Evolutionary conservation across 2,797 vertebrate species (phyloP), one percentile per base, ranked within the genome.

Genomic region (Intellagama lesueurii): DNA sequence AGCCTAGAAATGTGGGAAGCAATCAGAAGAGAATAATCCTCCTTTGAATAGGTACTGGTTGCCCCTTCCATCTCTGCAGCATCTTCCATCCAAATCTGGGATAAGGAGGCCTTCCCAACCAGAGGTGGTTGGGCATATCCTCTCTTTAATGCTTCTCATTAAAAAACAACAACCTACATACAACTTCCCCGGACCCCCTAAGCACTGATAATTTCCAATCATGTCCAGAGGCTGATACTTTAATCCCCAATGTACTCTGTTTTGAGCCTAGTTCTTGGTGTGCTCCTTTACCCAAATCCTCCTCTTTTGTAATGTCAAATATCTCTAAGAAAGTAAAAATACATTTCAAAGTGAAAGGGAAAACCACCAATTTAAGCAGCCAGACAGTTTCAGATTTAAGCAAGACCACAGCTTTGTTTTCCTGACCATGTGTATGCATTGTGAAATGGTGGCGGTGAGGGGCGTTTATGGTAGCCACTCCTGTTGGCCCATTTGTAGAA

Each of bases 41-140:
- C 5, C 64, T 86, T 30, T 68, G 85, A 78, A 86, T 49, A 5
- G 19, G 3, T n/a, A 1, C 30, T 32, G 17, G 12, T 22, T 68
- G 40, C 60, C 8, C 24, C 1, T 32, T 30, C 40, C 9, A 78
- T 66, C 73, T 24, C 60, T 26, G 35, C 79, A 32, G 7, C 82
- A 0, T 1, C 47, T 64, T 40, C 49, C 73, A 0, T 0, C 40
- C 0, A 7, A 86, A 1, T 85, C 2, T 0, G 85, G 52, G 60
- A 82, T 82, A 32, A 69, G 52, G 35, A 81, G 64, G 35, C 66
- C 56, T 82, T 66, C n/a, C 52, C 26, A 16, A 17, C 14, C n/a
- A 30, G 80, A 66, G 44, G 60, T 72, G 64, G 70, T 66, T 68
- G 79, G 75, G 9, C 28, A 77, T 44, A 32, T 60, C 26, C 77